A percentile compares a stretch with the other conserved stretches of the same genome.
Conservation (phyloP, 2,888 invertebrate species). For the Cheilosia soror region DNA sequence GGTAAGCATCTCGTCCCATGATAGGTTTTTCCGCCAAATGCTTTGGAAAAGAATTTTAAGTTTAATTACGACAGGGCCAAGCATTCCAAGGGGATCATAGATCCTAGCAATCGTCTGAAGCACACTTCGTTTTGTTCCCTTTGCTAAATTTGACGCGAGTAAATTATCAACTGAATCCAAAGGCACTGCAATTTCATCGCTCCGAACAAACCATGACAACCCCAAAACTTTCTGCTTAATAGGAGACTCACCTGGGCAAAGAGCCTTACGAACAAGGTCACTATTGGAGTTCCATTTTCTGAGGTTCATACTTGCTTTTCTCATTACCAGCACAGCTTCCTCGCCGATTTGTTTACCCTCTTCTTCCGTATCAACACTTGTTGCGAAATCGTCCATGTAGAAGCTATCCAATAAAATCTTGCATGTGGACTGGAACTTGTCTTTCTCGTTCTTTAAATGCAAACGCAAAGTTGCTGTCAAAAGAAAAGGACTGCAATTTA, state of each 20-base stretch:
- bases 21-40: slow-evolving; percentile 9
- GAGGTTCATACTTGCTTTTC: slow-evolving; percentile 24
- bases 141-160: slow-evolving; percentile 4
- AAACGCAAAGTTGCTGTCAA: slow-evolving; percentile 22
- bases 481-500: slow-evolving; percentile 44
- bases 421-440: slow-evolving; percentile 12
- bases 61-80: slow-evolving; percentile 21
- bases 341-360: slow-evolving; percentile 18
- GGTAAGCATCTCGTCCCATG: slow-evolving; percentile 16
- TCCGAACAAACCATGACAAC: slow-evolving; percentile 5
- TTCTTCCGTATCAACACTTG: slow-evolving; percentile 34
- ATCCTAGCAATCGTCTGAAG: slow-evolving; percentile 13
- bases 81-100: slow-evolving; percentile 21
- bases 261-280: slow-evolving; percentile 21
- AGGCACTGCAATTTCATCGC: slow-evolving; percentile 14
- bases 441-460: slow-evolving; percentile 9
- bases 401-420: slow-evolving; percentile 15
- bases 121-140: slow-evolving; percentile 13
- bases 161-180: slow-evolving; percentile 6
- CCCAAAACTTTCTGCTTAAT: slow-evolving; percentile 21
- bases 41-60: slow-evolving; percentile 23
- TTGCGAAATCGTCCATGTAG: slow-evolving; percentile 45
- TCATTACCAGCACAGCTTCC: slow-evolving; percentile 48
- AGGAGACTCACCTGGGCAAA: slow-evolving; percentile 20
- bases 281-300: slow-evolving; percentile 51